Evolutionary conservation across 2,113 vertebrate species (phyloP), one percentile per base, ranked within the genome.

Genomic region (Dunckerocampus dactyliophorus): DNA sequence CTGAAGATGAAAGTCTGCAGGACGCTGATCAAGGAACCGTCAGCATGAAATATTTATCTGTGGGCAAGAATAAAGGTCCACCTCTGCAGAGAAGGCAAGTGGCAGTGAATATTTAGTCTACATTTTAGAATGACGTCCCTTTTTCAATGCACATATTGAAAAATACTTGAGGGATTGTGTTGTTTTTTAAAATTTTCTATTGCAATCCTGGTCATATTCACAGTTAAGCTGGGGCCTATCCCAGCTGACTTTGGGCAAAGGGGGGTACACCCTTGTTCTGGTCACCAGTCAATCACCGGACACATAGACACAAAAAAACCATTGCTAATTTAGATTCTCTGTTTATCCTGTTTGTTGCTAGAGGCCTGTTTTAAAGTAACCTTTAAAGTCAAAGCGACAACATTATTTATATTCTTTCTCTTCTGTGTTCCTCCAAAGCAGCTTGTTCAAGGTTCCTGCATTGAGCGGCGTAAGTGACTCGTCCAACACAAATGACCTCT

Each of bases 391-490:
- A 28, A 55, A 42, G 24, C 28, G 8, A 4, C 14, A 60, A 17
- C 11, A 34, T 3, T 52, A n/a, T 21, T 22, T 17, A 1, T 21
- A 19, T 43, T 34, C 24, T 53, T 63, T 64, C 22, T 47, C 43
- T 76, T 19, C 34, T 28, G 16, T 15, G 28, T 12, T 50, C 15
- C 69, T 54, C 80, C 84, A 56, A 61, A 66, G 69, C 76, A 97
- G 95, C 65, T 91, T 96, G 86, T 95, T 96, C 71, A 84, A 79
- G 62, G 80, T 71, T 57, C 82, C 80, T 64, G 42, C 54, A 63
- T 57, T 45, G 28, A 76, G 65, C 61, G 56, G 43, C 48, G 62
- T 67, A 75, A 69, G 67, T 64, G 66, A 87, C 75, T 76, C 51
- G 47, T 78, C 80, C 61, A 77, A 74, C 22, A 67, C 78, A 16